These are phyloP conservation scores for Biston stratarius DNA, from an alignment of 2,888 invertebrate species.

Conservation along the genomic window DNA sequence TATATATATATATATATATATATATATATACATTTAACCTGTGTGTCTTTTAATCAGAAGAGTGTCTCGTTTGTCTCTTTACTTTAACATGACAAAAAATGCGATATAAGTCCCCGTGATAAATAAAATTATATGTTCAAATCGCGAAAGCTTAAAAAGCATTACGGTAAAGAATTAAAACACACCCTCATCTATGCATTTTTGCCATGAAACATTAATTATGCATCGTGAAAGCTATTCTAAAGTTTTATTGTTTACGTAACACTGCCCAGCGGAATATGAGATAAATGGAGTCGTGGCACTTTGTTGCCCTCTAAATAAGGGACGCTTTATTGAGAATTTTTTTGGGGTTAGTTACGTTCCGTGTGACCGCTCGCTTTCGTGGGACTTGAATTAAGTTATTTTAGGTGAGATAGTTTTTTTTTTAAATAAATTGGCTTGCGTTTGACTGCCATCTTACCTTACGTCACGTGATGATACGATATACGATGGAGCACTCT, in stretches of 20 bases:
- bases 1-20: no score
- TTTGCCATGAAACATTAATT: constrained; percentile 30
- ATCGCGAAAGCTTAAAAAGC: not conserved
- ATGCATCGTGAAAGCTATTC: constrained; percentile 37
- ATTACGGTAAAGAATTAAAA: not conserved
- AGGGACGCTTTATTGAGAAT: constrained; percentile 37
- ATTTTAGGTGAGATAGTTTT: not conserved
- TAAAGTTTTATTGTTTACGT: constrained; percentile 39
- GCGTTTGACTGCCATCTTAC: no score
- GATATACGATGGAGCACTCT: no score
- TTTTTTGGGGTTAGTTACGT: constrained; percentile 27
- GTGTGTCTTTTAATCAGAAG: no score
- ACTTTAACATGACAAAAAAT: no score
- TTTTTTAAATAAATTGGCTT: no score
- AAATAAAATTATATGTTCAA: no score
- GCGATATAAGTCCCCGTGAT: no score
- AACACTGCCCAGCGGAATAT: constrained; percentile 41
- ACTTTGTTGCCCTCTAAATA: constrained; percentile 41
- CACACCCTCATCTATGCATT: not conserved
- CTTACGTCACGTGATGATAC: no score
- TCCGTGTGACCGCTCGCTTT: constrained; percentile 16
- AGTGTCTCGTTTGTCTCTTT: no score
- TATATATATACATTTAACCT: no score
- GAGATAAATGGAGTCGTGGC: constrained; percentile 40
- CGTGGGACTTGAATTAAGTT: constrained; percentile 9